phyloP scores from a whole-genome alignment of 2,797 vertebrate genomes.

The Todus mexicanus region DNA sequence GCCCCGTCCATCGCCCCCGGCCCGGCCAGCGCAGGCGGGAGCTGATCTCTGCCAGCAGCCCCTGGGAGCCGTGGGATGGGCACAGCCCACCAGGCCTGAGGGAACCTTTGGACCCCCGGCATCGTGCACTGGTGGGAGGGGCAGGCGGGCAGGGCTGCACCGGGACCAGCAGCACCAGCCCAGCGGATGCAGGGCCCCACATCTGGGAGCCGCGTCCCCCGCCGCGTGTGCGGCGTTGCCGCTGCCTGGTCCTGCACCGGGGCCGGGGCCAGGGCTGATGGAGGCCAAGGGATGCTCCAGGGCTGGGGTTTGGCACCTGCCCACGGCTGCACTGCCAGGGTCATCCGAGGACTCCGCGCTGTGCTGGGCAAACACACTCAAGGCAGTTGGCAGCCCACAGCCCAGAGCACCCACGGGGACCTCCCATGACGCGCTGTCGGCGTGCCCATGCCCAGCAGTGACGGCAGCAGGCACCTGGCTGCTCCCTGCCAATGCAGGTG shows the following conservation, averaged over 20 bases:
- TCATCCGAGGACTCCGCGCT: not conserved
- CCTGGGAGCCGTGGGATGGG: accelerated
- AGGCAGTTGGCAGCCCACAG: not conserved
- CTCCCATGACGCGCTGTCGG: not conserved
- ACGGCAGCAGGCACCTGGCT: accelerated
- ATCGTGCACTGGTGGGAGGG: accelerated
- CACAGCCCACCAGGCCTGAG: not conserved
- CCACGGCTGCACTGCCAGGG: not conserved
- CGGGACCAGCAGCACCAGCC: not conserved
- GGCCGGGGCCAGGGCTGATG: not conserved
- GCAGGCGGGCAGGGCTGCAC: accelerated
- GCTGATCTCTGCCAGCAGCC: not conserved
- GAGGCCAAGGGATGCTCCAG: slow-evolving; percentile 42
- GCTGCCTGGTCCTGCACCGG: accelerated
- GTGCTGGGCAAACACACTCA: not conserved
- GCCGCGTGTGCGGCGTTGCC: accelerated
- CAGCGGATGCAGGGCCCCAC: accelerated
- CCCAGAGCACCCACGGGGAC: not conserved
- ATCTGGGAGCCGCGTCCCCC: accelerated
- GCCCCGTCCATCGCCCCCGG: not conserved
- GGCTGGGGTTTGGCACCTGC: slow-evolving; percentile 42
- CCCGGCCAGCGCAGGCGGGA: accelerated
- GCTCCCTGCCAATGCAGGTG: not conserved
- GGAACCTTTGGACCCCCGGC: not conserved
- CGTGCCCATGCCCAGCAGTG: not conserved